These are phyloP conservation scores for Nycticorax nycticorax DNA, from an alignment of 2,113 vertebrate species.

Conservation along the genomic window DNA sequence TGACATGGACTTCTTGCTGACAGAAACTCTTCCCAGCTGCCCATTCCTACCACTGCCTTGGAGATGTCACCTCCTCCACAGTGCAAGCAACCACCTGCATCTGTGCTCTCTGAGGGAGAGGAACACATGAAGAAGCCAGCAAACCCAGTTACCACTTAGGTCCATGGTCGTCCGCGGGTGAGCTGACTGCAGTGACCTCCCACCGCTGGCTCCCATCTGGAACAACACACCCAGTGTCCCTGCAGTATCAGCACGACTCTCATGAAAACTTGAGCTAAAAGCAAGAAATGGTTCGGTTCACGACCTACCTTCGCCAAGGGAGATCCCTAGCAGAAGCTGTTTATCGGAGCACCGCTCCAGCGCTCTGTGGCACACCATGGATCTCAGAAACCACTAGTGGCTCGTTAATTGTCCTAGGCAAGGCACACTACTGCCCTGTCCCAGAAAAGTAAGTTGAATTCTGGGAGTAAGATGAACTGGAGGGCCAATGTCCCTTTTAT, in stretches of 20 bases:
- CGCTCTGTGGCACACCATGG: accelerated
- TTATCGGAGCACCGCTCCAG: neutral
- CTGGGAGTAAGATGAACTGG: neutral
- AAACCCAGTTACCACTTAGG: neutral
- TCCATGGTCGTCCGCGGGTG: neutral
- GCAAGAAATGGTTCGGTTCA: neutral
- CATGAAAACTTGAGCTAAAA: neutral
- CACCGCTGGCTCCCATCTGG: neutral
- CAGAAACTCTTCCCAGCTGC: neutral
- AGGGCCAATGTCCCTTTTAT: neutral
- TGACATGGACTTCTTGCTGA: accelerated
- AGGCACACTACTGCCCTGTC: neutral
- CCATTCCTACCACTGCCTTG: neutral
- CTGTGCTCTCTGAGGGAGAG: neutral
- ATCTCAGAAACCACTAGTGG: neutral
- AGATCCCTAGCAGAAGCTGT: neutral
- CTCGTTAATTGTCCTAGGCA: neutral
- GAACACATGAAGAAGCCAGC: neutral
- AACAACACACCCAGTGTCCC: neutral
- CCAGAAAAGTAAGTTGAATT: neutral
- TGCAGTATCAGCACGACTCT: neutral
- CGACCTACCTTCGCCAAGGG: accelerated
- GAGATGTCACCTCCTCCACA: neutral
- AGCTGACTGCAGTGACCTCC: neutral
- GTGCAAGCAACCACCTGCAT: neutral